Percentiles rank a stretch among this genome's conserved stretches.
Conservation (phyloP, 92 coral and sea anemone species). For the Paragorgia papillata region DNA sequence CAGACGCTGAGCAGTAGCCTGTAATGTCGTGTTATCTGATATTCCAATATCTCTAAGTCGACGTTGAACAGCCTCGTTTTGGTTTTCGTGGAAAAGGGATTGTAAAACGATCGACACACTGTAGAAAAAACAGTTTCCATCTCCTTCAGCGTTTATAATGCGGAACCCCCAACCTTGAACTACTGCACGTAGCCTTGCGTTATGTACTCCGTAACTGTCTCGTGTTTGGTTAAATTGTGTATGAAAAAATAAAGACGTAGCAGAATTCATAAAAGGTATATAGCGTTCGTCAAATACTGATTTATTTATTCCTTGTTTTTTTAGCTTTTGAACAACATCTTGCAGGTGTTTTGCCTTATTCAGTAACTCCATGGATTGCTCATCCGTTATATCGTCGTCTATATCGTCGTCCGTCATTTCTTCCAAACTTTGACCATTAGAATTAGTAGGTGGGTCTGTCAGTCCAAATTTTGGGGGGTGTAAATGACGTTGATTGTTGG, state of each 20-base stretch:
- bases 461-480: no score
- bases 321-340: no score
- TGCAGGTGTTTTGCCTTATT: no score
- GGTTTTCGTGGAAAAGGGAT: constrained; percentile 33
- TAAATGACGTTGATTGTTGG: no score
- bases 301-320: no score
- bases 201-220: background rate
- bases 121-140: constrained; percentile 64
- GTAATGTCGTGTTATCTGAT: background rate
- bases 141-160: background rate
- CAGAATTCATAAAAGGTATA: constrained; percentile 23
- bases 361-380: no score
- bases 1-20: constrained; percentile 20
- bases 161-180: constrained; percentile 24
- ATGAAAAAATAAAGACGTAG: constrained; percentile 1
- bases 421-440: no score
- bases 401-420: no score
- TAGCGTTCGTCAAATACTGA: background rate
- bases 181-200: constrained; percentile 2
- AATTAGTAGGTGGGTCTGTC: no score
- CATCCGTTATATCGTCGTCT: no score
- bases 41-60: constrained; percentile 23
- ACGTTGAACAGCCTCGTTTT: constrained; percentile 18
- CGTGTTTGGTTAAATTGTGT: background rate
- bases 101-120: constrained; percentile 48